These are phyloP conservation scores for Marcusenius ussheri DNA, from an alignment of 2,113 vertebrate species.

Conservation along the genomic window DNA sequence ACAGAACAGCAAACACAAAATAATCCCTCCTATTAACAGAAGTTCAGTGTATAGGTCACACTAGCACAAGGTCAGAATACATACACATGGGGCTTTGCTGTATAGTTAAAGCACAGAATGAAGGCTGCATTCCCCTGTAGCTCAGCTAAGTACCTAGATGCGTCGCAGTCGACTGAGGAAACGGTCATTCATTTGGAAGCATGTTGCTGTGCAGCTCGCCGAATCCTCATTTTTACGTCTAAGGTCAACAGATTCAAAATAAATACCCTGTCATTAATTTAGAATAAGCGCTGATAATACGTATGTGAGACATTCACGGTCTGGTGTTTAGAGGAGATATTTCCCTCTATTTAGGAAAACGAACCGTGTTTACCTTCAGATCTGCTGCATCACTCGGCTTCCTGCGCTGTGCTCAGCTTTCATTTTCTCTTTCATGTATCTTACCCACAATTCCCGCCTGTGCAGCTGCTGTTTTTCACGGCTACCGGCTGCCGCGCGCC, in stretches of 20 bases:
- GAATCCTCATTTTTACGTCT: background rate
- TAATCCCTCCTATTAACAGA: background rate
- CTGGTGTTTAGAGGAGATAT: background rate
- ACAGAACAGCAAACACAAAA: background rate
- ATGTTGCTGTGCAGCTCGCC: background rate
- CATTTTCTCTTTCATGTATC: conserved; percentile 45
- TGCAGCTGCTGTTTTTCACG: conserved; percentile 20
- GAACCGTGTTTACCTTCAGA: conserved; percentile 33
- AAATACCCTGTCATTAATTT: background rate
- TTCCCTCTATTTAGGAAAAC: background rate
- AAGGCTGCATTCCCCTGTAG: background rate
- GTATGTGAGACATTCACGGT: background rate
- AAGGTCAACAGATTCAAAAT: background rate
- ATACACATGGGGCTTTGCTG: background rate
- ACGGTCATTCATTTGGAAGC: background rate
- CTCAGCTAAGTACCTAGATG: background rate
- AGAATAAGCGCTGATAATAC: background rate
- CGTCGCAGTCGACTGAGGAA: background rate
- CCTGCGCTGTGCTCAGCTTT: conserved; percentile 29
- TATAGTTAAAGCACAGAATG: background rate
- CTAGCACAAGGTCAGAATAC: conserved; percentile 18
- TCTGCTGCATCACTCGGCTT: conserved; percentile 25
- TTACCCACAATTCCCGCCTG: conserved; percentile 32
- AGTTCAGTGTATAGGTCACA: background rate
- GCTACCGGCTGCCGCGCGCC: conserved; percentile 18